Conservation (phyloP, 1,140 invertebrate species). For the Stegodyphus mimosarum region DNA sequence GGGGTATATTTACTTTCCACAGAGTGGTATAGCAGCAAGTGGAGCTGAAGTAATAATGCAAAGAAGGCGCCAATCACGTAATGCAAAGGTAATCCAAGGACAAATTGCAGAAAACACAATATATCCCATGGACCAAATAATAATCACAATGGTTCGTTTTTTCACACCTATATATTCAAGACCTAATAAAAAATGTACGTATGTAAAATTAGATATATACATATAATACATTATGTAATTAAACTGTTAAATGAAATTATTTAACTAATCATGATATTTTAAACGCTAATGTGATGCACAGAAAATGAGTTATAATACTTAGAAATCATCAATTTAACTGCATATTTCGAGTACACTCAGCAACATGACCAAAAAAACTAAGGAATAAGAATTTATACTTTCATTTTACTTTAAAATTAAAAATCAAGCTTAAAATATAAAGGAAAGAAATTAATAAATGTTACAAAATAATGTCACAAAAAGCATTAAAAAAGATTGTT, state of each 20-base stretch:
- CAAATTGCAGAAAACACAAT: slow-evolving; percentile 62
- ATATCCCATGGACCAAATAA: slow-evolving; percentile 62
- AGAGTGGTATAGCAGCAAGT: slow-evolving; percentile 53
- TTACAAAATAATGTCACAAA: neutral
- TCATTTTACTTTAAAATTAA: neutral
- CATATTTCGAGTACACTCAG: too few species aligned
- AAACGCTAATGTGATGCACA: too few species aligned
- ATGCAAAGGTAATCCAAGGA: slow-evolving; percentile 62
- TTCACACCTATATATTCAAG: slow-evolving; percentile 63
- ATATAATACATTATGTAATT: too few species aligned
- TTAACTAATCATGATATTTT: too few species aligned
- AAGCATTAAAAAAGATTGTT: neutral
- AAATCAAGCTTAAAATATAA: too few species aligned
- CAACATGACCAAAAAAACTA: too few species aligned
- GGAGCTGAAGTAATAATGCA: slow-evolving; percentile 59
- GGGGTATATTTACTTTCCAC: slow-evolving; percentile 46
- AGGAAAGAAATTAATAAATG: too few species aligned
- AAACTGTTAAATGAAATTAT: too few species aligned
- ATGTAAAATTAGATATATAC: too few species aligned
- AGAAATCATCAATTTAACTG: too few species aligned
- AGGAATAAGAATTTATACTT: too few species aligned
- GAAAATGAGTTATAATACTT: too few species aligned
- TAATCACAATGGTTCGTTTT: slow-evolving; percentile 60
- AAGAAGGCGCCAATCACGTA: slow-evolving; percentile 58
- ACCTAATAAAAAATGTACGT: slow-evolving; percentile 39